Evolutionary conservation across 2,797 vertebrate genomes (phyloP), one percentile per base, ranked within the genome.

Genomic region (Eulemur mongoz): DNA sequence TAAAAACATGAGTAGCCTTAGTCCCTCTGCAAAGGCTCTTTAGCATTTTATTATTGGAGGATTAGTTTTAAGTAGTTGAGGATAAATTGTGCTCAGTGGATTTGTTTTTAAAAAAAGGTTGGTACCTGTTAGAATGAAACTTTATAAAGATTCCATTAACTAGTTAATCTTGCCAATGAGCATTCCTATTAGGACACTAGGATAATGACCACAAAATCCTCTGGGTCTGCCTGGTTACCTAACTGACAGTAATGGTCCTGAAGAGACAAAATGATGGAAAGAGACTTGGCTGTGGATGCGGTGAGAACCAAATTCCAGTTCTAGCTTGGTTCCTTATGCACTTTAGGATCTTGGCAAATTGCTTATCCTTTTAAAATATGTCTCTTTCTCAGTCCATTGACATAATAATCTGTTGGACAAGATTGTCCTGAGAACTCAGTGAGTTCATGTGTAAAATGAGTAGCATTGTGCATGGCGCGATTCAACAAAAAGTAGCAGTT

Each of bases 1-100:
- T 54, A 63, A 92, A 91, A 18, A 32, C 7, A 7, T 4, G 5
- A 22, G 8, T 82, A 40, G 15, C 80, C 10, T 76, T 61, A 13
- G 5, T 45, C 27, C 10, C 15, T 87, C 2, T 48, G 38, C 43
- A 88, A 69, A 88, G 22, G 0, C 20, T 38, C 15, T 54, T 82
- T 96, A 65, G n/a, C 17, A 73, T 63, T 63, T 83, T 95, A 35
- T 89, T 95, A 59, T 78, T 73, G 25, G 18, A n/a, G 11, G 18
- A 70, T 50, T 88, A 59, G 70, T 89, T 91, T 92, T 67, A 96
- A 82, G 22, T 65, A 78, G 52, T 32, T 69, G 38, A 92, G 1
- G n/a, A 80, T 75, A 96, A 85, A 87, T 84, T 85, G 7, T 89
- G 18, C 20, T 91, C 25, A 59, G 25, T 23, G 88, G 54, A 91